Base-by-base conservation (phyloP, 2,888 invertebrate species). In the Hirtodrosophila trivittata region DNA sequence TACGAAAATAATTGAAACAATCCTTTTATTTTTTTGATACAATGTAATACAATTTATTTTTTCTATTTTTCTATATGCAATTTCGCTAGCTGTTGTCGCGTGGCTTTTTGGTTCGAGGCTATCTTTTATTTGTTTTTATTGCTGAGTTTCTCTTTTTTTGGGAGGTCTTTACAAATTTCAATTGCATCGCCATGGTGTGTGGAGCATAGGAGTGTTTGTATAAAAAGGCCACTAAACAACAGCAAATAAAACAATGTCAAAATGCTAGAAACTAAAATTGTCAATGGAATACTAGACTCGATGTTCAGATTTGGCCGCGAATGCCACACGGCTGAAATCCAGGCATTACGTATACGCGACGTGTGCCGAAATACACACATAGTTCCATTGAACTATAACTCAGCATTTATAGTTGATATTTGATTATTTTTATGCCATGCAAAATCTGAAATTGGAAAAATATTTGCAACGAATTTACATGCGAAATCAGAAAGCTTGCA, bases 361-460 rank as follows among this genome's bases (percentile, higher is more conserved):
- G 66, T 62, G 41, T 47, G 38, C 42, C 47, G 28, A 46, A 38
- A 28, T 26, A 64, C 21, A 9, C 55, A 50, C 30, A 26, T 26
- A 43, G 9, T 9, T 52, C 76, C 50, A 49, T 64, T 59, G 55
- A 75, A 52, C 86, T 67, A 86, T 84, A 82, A 80, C 66, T 77
- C 82, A 69, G 43, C 71, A 60, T 86, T 80, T 69, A 67, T 77
- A 55, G 65, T 56, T 59, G 57, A 59, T 64, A 75, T 72, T 78
- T 68, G 70, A 84, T 84, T 82, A 75, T 64, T 75, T 80, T 63
- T 67, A 68, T 67, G 58, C 51, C 51, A 47, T 16, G 35, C 28
- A 58, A 63, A 66, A 71, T 60, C 59, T 58, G 56, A 84, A 77
- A 77, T 59, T 66, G 49, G 57, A 66, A 50, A 69, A 75, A 66